Base-by-base conservation (phyloP, 1,140 invertebrate genomes). In the Drosophila teissieri region DNA sequence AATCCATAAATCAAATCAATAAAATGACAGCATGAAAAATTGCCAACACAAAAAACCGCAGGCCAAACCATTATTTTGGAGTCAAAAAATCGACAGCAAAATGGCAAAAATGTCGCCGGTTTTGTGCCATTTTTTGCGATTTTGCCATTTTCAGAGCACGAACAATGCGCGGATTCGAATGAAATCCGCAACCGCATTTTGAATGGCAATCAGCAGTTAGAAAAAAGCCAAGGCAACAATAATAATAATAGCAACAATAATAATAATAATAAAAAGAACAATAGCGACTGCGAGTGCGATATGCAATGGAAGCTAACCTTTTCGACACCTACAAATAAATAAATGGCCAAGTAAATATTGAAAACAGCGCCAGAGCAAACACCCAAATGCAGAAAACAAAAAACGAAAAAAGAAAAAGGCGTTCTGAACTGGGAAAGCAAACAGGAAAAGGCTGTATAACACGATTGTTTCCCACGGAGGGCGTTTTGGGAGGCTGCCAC, bases 11-110 rank as follows among this genome's bases (percentile, higher is more conserved):
- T 84, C 77, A 85, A 80, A 80, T 81, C 79, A 81, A 81, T 85
- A 73, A 85, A 85, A 84, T 84, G 82, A 81, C 77, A 86, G 82
- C 81, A 73, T 84, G 78, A 85, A 84, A 85, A 84, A 80, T 85
- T 77, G 81, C 77, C 57, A 65, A 80, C 76, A 83, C 74, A 76
- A 84, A 68, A 76, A 85, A 84, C 81, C 81, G 60, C 81, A 84
- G 62, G 48, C 55, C 55, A 74, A 82, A 68, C 61, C 61, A 83
- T 64, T 78, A 68, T 83, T 68, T 58, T 12, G 53, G 72, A 73
- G 51, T 36, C 44, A 72, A 57, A 72, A 79, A 57, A 79, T 46
- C 57, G 69, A 54, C 62, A 49, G 52, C 45, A 39, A 15, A 49
- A 22, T 46, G 46, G 54, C 68, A 27, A 62, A 62, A 73, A 63